Percentiles rank a stretch among this genome's conserved stretches.
Conservation (phyloP, 2,797 vertebrate genomes). For the Alosa sapidissima region DNA sequence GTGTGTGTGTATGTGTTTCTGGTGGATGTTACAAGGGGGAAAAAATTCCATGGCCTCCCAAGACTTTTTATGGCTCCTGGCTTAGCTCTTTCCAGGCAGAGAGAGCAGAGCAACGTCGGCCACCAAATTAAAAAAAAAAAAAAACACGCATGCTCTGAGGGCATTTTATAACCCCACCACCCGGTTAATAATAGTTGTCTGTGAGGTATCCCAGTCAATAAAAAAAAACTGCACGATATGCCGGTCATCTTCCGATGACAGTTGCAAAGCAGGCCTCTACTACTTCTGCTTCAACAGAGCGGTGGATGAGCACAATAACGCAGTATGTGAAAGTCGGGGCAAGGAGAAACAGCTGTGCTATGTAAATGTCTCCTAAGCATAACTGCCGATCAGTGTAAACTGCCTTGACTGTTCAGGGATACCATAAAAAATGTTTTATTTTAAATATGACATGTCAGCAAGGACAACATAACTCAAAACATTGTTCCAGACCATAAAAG, state of each 20-base stretch:
- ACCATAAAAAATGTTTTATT: not conserved
- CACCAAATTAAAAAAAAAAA: slow-evolving; percentile 1
- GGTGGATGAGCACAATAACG: not conserved
- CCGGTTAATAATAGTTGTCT: not conserved
- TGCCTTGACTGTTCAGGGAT: not conserved
- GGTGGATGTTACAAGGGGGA: not conserved
- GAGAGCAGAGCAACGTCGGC: not conserved
- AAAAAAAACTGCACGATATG: not conserved
- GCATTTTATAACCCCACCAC: not conserved
- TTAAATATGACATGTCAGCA: not conserved
- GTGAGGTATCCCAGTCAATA: not conserved
- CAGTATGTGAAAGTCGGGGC: not conserved
- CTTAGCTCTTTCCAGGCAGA: not conserved
- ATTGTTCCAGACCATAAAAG: not conserved
- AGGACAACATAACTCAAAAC: slow-evolving; percentile 21
- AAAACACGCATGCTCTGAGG: not conserved
- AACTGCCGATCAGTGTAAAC: not conserved
- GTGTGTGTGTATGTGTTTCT: not conserved
- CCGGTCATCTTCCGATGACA: not conserved
- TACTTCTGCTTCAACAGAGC: not conserved
- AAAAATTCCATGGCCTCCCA: not conserved
- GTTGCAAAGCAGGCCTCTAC: not conserved
- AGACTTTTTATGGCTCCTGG: slow-evolving; percentile 5
- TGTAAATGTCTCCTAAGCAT: not conserved
- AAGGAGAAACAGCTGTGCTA: not conserved